Evolutionary conservation across 2,113 vertebrate species (phyloP).

Genomic region (Callaeas wilsoni): DNA sequence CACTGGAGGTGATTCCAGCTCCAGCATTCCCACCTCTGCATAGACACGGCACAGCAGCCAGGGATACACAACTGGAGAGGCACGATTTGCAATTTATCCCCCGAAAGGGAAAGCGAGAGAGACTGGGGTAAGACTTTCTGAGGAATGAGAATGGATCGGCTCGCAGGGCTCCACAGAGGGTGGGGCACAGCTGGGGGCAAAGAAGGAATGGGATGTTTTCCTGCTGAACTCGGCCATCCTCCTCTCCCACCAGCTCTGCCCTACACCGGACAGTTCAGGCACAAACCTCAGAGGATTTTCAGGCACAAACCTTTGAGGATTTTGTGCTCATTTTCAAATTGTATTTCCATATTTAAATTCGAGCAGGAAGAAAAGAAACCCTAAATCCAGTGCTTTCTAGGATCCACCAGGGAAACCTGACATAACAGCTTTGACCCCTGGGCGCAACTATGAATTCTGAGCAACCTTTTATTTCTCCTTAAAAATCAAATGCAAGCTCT

Average conservation of each 20-base stretch:
- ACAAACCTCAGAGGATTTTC: not conserved
- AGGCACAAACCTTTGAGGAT: not conserved
- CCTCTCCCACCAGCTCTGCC: not conserved
- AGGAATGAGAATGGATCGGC: not conserved
- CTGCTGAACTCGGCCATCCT: not conserved
- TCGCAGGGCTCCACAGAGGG: fast-evolving
- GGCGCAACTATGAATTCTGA: not conserved
- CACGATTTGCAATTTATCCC: not conserved
- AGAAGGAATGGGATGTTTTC: not conserved
- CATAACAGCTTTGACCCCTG: not conserved
- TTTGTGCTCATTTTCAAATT: not conserved
- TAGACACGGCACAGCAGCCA: not conserved
- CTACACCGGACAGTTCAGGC: not conserved
- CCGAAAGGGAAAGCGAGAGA: not conserved
- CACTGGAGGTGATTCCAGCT: not conserved
- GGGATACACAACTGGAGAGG: not conserved
- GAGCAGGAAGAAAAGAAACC: not conserved
- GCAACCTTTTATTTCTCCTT: slow-evolving; percentile 8
- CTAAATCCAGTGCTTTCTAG: not conserved
- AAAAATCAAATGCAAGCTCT: not conserved
- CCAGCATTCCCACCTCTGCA: not conserved
- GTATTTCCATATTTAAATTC: not conserved
- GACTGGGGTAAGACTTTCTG: not conserved
- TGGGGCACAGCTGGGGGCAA: not conserved
- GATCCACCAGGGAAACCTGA: not conserved